phyloP scores from a whole-genome alignment of 2,888 invertebrate genomes.

The Pelosia muscerda region DNA sequence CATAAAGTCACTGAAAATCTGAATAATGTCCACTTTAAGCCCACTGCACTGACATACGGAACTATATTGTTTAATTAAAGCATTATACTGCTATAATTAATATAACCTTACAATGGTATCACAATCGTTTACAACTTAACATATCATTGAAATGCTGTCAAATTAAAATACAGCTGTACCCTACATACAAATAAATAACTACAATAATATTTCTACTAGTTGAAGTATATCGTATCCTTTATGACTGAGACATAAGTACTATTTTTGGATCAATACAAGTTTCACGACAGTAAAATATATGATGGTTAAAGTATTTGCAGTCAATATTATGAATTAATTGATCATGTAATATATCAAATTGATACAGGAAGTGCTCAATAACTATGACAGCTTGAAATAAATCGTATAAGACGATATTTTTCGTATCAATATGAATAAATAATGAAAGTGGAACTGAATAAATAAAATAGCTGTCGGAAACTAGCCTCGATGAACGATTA shows the following conservation, averaged over 20 bases:
- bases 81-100: conserved; percentile 22
- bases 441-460: conserved; percentile 14
- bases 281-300: conserved; percentile 3
- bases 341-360: conserved; percentile 41
- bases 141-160: conserved; percentile 56
- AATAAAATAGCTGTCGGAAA: not conserved
- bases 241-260: conserved; percentile 12
- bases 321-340: conserved; percentile 47
- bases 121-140: conserved; percentile 49
- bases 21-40: not conserved
- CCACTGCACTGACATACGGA: conserved; percentile 15
- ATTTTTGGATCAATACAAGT: not conserved
- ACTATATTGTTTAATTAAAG: conserved; percentile 16
- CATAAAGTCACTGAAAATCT: not conserved
- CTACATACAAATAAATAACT: conserved; percentile 42
- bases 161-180: conserved; percentile 55
- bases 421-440: conserved; percentile 21
- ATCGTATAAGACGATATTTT: conserved; percentile 35
- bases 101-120: conserved; percentile 46
- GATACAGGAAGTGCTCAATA: conserved; percentile 45
- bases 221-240: conserved; percentile 5
- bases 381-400: conserved; percentile 41
- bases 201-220: not conserved
- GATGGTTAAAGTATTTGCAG: conserved; percentile 28
- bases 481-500: too few species aligned